These are phyloP conservation scores for Tetrapedia diversipes DNA, from an alignment of 2,888 invertebrate species.

Conservation along the genomic window DNA sequence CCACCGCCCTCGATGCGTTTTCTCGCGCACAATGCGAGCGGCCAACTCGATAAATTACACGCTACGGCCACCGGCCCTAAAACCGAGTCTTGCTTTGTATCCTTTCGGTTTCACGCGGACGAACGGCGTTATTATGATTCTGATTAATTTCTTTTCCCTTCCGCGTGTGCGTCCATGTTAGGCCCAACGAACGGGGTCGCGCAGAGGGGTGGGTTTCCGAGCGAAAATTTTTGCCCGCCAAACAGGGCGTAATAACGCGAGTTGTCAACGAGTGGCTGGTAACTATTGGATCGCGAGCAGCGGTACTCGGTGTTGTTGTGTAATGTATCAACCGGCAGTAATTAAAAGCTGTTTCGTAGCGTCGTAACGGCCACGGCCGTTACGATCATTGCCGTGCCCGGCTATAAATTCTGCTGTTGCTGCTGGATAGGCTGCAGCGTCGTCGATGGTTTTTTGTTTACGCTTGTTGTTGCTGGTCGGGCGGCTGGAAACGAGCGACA, in stretches of 20 bases:
- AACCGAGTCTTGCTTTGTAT: slow-evolving; percentile 23
- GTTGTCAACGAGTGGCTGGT: slow-evolving; percentile 66
- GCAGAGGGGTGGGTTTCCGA: no score
- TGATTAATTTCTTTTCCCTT: slow-evolving; percentile 19
- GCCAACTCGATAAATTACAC: slow-evolving; percentile 39
- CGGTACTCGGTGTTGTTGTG: slow-evolving; percentile 54
- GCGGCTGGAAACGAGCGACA: slow-evolving; percentile 26
- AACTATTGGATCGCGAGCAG: slow-evolving; percentile 55
- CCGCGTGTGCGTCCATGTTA: background rate
- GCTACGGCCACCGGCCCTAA: background rate
- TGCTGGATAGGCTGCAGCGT: slow-evolving; percentile 40
- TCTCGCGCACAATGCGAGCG: slow-evolving; percentile 33
- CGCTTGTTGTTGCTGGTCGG: slow-evolving; percentile 13
- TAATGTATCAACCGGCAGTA: slow-evolving; percentile 70
- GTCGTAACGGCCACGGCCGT: slow-evolving; percentile 63
- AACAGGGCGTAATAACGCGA: slow-evolving; percentile 59
- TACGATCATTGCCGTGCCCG: slow-evolving; percentile 64
- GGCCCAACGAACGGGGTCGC: no score
- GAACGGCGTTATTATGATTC: slow-evolving; percentile 16
- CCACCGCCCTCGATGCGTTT: slow-evolving; percentile 45
- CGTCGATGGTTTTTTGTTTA: slow-evolving; percentile 16
- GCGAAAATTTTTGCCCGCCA: slow-evolving; percentile 26
- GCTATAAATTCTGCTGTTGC: slow-evolving; percentile 58
- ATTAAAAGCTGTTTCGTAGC: slow-evolving; percentile 70
- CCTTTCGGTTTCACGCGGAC: slow-evolving; percentile 24